Evolutionary conservation across 2,888 invertebrate genomes (phyloP), one percentile per base, ranked within the genome.

Genomic region (Caenorhabditis sp.): DNA sequence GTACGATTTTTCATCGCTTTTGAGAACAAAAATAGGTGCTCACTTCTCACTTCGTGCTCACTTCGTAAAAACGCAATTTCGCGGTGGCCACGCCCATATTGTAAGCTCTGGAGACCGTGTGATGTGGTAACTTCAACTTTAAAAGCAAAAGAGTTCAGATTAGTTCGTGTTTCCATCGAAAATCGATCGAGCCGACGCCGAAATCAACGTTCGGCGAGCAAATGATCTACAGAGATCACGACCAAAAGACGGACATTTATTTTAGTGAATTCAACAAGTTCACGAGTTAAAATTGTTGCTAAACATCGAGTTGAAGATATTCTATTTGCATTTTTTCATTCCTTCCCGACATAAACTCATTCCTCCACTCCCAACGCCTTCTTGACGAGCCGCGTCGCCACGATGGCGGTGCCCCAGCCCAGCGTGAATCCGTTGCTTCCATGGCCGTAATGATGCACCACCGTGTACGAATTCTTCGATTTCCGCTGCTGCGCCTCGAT

Each of bases 391-490:
- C 78, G 46, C 17, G 78, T 70, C 8, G 79, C 85, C 11, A 76
- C 71, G 7, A 48, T 68, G 1, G 85, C 81, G 3, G 85, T 84
- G 22, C 85, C 85, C 84, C 84, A 85, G 17, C 84, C 80, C 8
- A 85, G 71, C 8, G 84, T 82, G 72, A 85, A 83, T 7, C 85
- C 85, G 45, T 85, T 85, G 37, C 77, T 61, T 2, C 82, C 85
- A 58, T 85, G 85, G 17, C 85, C 85, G 55, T 85, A 85, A 58
- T 85, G 83, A 46, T 85, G 85, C 22, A 85, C 76, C 13, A 85
- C 70, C 81, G 83, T 59, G 26, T 48, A 50, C 9, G 17, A 41
- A 20, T 27, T 35, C 27, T 1, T 13, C 11, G 58, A 55, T 27
- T 55, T 62, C 24, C 32, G 35, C 17, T 78, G 41, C n/a, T 45